A percentile compares a stretch with the other conserved stretches of the same genome.
Conservation (phyloP, 2,888 invertebrate species). For the Ischnura elegans region DNA sequence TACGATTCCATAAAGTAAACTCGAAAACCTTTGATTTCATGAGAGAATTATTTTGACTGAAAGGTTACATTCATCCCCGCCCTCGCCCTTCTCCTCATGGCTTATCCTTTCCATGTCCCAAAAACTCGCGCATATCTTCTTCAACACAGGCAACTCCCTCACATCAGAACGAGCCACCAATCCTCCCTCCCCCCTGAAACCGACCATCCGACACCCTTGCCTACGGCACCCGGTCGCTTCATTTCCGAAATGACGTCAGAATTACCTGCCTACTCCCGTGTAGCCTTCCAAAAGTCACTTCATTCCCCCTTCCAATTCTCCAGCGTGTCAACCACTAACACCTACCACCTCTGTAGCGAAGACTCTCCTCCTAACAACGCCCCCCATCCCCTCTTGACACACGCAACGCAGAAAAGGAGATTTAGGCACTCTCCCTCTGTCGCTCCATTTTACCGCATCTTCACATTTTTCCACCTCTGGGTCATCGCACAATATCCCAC, state of each 20-base stretch:
- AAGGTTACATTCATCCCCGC: background rate
- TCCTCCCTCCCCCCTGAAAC: background rate
- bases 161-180: background rate
- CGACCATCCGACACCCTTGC: background rate
- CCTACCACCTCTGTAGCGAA: no score
- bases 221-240: background rate
- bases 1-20: no score
- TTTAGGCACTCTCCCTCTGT: background rate
- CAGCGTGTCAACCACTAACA: no score
- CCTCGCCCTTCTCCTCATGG: background rate
- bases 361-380: background rate
- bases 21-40: no score
- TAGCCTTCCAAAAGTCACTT: background rate
- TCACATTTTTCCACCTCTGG: no score
- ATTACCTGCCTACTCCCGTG: slow-evolving; percentile 14
- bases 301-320: background rate
- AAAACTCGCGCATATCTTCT: background rate
- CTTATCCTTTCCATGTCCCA: background rate
- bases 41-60: background rate
- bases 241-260: background rate
- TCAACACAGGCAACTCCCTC: background rate
- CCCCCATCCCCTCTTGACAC: background rate
- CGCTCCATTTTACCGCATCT: no score
- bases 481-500: no score
- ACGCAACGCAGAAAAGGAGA: background rate